These are phyloP conservation scores for Crocallis elinguaria DNA, from an alignment of 2,888 invertebrate genomes.

Conservation along the genomic window DNA sequence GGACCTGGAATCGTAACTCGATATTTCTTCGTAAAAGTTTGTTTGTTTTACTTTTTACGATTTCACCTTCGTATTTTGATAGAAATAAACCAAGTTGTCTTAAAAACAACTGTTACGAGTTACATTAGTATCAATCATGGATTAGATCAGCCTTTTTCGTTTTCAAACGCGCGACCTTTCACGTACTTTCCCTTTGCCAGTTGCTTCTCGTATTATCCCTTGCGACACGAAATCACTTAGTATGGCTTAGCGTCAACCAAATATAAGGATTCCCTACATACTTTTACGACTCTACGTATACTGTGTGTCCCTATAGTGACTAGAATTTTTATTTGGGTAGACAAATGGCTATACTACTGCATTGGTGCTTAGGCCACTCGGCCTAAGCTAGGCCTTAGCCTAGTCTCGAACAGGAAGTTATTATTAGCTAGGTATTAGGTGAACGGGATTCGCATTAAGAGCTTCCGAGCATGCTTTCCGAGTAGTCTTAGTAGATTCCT, in stretches of 20 bases:
- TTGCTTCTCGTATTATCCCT: constrained; percentile 11
- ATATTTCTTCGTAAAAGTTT: neutral
- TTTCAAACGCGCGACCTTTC: constrained; percentile 10
- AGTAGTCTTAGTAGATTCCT: too few species aligned
- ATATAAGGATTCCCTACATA: constrained; percentile 5
- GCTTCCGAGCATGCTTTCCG: too few species aligned
- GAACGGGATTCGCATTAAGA: too few species aligned
- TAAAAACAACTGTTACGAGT: neutral
- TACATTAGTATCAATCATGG: constrained; percentile 6
- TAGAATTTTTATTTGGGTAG: too few species aligned
- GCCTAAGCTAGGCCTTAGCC: too few species aligned
- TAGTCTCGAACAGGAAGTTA: too few species aligned
- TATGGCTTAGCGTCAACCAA: constrained; percentile 15
- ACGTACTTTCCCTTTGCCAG: constrained; percentile 2
- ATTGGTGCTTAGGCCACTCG: too few species aligned
- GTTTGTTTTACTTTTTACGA: neutral
- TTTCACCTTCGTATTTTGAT: neutral
- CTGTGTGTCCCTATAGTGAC: neutral
- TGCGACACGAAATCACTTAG: constrained; percentile 10
- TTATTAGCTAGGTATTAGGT: too few species aligned
- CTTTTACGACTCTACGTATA: neutral
- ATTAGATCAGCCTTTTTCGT: neutral
- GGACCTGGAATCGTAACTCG: neutral
- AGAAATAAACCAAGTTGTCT: neutral
- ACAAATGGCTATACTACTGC: too few species aligned